A percentile compares a stretch with the other conserved stretches of the same genome.
Evolutionary conservation across 2,888 invertebrate genomes (phyloP).

Genomic region (Eudasyphora cyanicolor): DNA sequence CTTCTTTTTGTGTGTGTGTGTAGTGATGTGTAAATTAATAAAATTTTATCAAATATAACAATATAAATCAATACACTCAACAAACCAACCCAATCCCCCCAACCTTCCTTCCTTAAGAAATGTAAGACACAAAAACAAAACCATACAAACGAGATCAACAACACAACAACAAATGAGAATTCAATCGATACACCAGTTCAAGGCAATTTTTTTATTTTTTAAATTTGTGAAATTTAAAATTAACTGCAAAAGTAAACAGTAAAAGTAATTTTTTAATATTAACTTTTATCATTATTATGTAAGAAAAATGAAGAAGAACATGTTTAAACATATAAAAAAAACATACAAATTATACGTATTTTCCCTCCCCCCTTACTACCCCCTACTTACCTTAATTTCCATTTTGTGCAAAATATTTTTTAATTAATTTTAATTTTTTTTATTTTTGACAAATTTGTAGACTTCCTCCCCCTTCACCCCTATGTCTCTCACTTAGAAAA

Average conservation of each 20-base stretch:
- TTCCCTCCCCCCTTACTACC: conserved; percentile 5
- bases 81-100: background rate
- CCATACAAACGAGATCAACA: conserved; percentile 15
- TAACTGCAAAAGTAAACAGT: conserved; percentile 51
- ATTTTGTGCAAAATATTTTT: conserved; percentile 45
- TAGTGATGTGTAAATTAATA: conserved; percentile 46
- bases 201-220: conserved; percentile 66
- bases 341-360: conserved; percentile 13
- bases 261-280: conserved; percentile 37
- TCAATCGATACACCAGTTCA: conserved; percentile 47
- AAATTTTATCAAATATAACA: conserved; percentile 38
- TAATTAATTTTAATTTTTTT: conserved; percentile 10
- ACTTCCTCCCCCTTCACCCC: background rate
- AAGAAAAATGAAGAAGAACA: background rate
- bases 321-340: conserved; percentile 18
- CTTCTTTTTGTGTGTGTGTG: conserved; percentile 12
- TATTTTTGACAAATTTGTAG: background rate
- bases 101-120: conserved; percentile 2
- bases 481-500: conserved; percentile 27
- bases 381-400: conserved; percentile 30
- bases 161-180: conserved; percentile 24
- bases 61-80: conserved; percentile 21
- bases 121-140: conserved; percentile 15
- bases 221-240: conserved; percentile 65
- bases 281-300: conserved; percentile 8